Evolutionary conservation across 2,888 invertebrate species (phyloP).

Genomic region (Cepaea hortensis): DNA sequence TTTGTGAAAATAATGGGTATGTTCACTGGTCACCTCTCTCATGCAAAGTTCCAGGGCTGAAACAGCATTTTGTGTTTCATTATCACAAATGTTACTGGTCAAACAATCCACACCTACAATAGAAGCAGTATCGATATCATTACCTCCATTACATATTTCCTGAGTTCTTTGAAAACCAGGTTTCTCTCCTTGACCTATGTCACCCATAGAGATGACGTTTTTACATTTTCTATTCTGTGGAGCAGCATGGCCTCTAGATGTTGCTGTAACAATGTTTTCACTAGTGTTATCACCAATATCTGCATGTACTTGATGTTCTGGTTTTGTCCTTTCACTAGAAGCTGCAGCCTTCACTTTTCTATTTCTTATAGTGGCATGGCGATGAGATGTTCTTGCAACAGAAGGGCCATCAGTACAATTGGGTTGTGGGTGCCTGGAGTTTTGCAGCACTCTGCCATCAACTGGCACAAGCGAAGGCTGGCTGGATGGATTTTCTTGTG

Average conservation of each 20-base stretch:
- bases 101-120: neutral
- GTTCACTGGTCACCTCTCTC: constrained; percentile 1
- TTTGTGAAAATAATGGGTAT: neutral
- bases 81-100: neutral
- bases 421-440: neutral
- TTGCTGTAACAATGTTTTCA: too few relatives aligned
- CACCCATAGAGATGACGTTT: neutral
- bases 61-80: constrained; percentile 23
- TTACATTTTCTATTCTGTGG: too few relatives aligned
- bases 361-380: neutral
- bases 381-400: too few relatives aligned
- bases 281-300: too few relatives aligned
- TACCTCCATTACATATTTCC: neutral
- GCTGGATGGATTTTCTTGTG: neutral
- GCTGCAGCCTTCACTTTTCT: neutral
- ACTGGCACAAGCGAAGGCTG: neutral
- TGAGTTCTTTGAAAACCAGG: neutral
- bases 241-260: too few relatives aligned
- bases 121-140: neutral
- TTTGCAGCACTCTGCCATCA: neutral
- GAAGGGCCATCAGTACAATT: neutral
- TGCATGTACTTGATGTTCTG: too few relatives aligned
- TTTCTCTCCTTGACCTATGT: neutral
- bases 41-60: constrained; percentile 24
- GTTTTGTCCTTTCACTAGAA: too few relatives aligned